Percentiles rank a stretch among this genome's conserved stretches.
Evolutionary conservation across 2,888 invertebrate species (phyloP).

Genomic region (Sabellastarte sp.): DNA sequence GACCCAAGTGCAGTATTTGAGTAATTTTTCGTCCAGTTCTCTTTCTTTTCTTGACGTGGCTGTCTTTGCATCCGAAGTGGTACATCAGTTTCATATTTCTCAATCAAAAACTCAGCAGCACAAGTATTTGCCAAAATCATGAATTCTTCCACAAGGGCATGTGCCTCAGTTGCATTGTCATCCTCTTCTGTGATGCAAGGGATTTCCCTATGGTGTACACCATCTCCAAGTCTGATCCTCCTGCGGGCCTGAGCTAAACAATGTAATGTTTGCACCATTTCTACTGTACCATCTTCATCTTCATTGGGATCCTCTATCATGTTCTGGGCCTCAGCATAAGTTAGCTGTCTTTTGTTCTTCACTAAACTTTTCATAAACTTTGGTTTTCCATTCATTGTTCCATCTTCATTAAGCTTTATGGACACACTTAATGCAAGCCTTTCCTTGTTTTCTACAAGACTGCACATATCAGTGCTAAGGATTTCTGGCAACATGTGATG

Average conservation of each 20-base stretch:
- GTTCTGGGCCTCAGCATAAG: not conserved
- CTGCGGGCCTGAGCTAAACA: not conserved
- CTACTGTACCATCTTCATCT: not conserved
- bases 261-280: not conserved
- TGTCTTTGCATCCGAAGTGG: too few relatives aligned
- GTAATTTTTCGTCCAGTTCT: too few relatives aligned
- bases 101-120: not conserved
- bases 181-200: not conserved
- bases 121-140: constrained; percentile 38
- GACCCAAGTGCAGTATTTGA: too few relatives aligned
- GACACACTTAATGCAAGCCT: constrained; percentile 81
- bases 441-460: constrained; percentile 59
- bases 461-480: constrained; percentile 69
- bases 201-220: not conserved
- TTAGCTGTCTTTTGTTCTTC: not conserved
- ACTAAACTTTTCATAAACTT: not conserved
- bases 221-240: not conserved
- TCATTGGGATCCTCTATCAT: not conserved
- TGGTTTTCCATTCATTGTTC: not conserved
- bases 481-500: constrained; percentile 91
- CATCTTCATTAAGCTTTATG: constrained; percentile 75
- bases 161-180: constrained; percentile 23
- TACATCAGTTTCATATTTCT: too few relatives aligned
- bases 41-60: too few relatives aligned
- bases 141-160: constrained; percentile 46